Evolutionary conservation across 1,140 invertebrate species (phyloP).

Genomic region (silkworm (Bombyx mori)): ASM3026992v2 NC_085126.1:8303001-8303500

Average conservation of each 20-base stretch:
- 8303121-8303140: not conserved
- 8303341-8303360: slow-evolving; percentile 25
- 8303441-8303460: slow-evolving; percentile 20
- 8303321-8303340: slow-evolving; percentile 25
- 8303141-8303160: not conserved
- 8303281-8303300: slow-evolving; percentile 17
- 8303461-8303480: slow-evolving; percentile 20
- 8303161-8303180: not conserved
- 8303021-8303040: too few relatives aligned
- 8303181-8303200: not conserved
- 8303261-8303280: slow-evolving; percentile 25
- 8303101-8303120: not conserved
- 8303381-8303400: slow-evolving; percentile 22
- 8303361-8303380: slow-evolving; percentile 37
- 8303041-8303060: too few relatives aligned
- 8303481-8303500: slow-evolving; percentile 16
- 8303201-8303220: not conserved
- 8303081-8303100: slow-evolving; percentile 13
- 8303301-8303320: slow-evolving; percentile 22
- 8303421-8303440: slow-evolving; percentile 2
- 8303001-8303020: too few relatives aligned
- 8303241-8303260: slow-evolving; percentile 24
- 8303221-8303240: slow-evolving; percentile 11
- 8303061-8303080: slow-evolving; percentile 28
- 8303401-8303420: slow-evolving; percentile 5